phyloP scores from a whole-genome alignment of 2,113 vertebrate genomes.

The Chloroceryle aenea region DNA sequence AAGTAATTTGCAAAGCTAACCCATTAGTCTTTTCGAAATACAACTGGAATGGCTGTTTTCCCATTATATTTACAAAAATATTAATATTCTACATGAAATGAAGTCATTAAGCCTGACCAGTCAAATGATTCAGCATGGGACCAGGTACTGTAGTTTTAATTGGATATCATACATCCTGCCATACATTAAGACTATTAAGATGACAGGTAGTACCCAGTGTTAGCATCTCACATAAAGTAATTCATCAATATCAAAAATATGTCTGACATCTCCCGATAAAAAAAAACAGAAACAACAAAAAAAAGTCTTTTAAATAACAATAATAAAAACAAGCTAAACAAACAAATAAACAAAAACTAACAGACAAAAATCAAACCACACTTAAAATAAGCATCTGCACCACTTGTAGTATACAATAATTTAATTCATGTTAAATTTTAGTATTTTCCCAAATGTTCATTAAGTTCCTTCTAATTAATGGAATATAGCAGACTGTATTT shows the following conservation, averaged over 20 bases:
- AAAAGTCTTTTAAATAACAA: too few species aligned
- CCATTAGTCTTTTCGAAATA: background rate
- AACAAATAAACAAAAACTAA: background rate
- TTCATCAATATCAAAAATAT: background rate
- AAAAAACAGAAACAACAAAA: too few species aligned
- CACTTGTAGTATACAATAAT: background rate
- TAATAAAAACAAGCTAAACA: too few species aligned
- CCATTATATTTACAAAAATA: background rate
- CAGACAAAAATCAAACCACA: background rate
- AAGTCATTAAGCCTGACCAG: background rate
- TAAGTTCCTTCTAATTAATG: background rate
- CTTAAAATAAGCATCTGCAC: background rate
- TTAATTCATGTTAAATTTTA: background rate
- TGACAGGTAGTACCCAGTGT: background rate
- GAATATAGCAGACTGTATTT: background rate
- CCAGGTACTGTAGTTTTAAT: background rate
- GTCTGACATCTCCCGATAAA: background rate
- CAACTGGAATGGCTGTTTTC: background rate
- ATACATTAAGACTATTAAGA: background rate
- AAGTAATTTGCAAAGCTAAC: background rate
- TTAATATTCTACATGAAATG: background rate
- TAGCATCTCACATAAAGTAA: background rate
- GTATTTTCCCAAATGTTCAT: background rate
- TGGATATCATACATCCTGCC: background rate
- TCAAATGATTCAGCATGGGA: background rate